These are phyloP conservation scores for Hydrolagus colliei DNA, from an alignment of 2,797 vertebrate species.

Conservation along the genomic window DNA sequence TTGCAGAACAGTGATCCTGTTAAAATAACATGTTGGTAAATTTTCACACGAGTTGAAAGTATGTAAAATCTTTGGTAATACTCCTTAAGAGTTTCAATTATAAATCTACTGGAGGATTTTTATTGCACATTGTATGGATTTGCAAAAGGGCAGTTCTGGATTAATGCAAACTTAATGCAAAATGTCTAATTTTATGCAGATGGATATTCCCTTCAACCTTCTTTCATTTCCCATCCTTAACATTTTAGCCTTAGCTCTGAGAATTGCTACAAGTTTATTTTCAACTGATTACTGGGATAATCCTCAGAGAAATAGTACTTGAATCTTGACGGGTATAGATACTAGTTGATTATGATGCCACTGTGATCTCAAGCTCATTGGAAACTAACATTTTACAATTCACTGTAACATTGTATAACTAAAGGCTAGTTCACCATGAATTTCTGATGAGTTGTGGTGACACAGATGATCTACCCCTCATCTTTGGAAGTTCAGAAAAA, in stretches of 20 bases:
- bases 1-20: neutral
- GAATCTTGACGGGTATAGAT: neutral
- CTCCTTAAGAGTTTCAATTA: neutral
- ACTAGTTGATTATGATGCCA: neutral
- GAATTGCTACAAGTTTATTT: neutral
- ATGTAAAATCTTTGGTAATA: neutral
- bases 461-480: neutral
- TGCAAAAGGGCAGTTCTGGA: neutral
- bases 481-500: neutral
- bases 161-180: neutral
- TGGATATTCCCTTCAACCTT: neutral
- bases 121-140: neutral
- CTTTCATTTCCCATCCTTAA: neutral
- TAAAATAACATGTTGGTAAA: neutral
- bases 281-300: neutral
- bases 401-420: no score
- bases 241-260: neutral
- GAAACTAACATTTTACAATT: neutral
- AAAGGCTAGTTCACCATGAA: neutral
- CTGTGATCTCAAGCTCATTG: neutral
- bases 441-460: neutral
- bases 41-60: neutral
- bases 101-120: neutral
- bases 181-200: neutral
- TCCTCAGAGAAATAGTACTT: neutral